Percentiles rank a stretch among this genome's conserved stretches.
Conservation (phyloP, 2,888 invertebrate genomes). For the Nemotelus pantherinus region DNA sequence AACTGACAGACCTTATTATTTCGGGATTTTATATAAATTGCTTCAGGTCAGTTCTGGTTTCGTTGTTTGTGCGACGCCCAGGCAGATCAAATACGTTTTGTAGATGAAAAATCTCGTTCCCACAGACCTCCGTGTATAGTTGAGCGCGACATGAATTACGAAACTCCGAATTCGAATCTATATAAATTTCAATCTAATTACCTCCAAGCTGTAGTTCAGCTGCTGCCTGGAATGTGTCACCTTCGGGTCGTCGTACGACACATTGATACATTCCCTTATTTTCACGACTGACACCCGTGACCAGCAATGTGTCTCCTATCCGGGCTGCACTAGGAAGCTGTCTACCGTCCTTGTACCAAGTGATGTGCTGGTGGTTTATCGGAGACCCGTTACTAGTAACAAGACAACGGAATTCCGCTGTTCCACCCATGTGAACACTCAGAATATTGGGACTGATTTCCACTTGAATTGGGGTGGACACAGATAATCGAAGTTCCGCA, state of each 20-base stretch:
- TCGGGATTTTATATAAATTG: constrained; percentile 53
- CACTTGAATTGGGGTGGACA: constrained; percentile 74
- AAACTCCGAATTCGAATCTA: constrained; percentile 24
- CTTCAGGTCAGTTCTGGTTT: constrained; percentile 40
- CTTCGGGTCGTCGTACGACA: constrained; percentile 75
- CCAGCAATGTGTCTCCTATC: constrained; percentile 71
- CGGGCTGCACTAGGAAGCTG: constrained; percentile 74
- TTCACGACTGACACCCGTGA: constrained; percentile 75
- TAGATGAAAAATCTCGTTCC: not conserved
- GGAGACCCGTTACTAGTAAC: constrained; percentile 69
- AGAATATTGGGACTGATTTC: constrained; percentile 73
- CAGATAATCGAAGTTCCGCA: constrained; percentile 73
- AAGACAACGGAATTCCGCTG: constrained; percentile 76
- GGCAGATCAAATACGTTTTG: constrained; percentile 8
- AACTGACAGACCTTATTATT: constrained; percentile 54
- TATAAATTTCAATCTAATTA: constrained; percentile 61
- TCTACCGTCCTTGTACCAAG: constrained; percentile 76
- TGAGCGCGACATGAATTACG: not conserved
- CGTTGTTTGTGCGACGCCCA: constrained; percentile 21
- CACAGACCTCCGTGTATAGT: no score
- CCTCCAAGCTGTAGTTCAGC: constrained; percentile 79
- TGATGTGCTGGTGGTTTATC: constrained; percentile 68
- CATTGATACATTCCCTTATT: constrained; percentile 83
- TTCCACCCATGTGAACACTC: constrained; percentile 79
- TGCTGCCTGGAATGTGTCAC: constrained; percentile 79